Percentiles rank a stretch among this genome's conserved stretches.
These are phyloP conservation scores for Nannoperca obscura DNA, from an alignment of 2,797 vertebrate genomes.

Conservation along the genomic window DNA sequence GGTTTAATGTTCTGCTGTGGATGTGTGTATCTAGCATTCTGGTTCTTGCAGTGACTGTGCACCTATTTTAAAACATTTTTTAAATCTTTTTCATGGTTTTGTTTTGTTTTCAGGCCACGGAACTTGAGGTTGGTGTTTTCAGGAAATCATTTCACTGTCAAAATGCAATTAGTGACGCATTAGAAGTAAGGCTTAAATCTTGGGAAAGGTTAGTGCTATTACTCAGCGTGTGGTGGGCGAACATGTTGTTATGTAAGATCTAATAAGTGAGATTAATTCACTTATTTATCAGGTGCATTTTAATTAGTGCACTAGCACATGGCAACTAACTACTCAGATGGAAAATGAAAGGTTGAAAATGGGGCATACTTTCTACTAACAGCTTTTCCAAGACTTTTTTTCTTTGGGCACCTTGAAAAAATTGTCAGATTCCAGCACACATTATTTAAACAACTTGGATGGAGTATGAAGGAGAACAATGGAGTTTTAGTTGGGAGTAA, in stretches of 20 bases:
- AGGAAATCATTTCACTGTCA: slow-evolving; percentile 27
- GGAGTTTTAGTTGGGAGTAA: slow-evolving; percentile 8
- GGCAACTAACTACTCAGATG: slow-evolving; percentile 22
- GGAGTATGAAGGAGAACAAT: neutral
- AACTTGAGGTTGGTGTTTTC: slow-evolving; percentile 36
- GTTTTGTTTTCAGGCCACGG: slow-evolving; percentile 33
- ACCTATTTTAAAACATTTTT: neutral
- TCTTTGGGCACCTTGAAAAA: neutral
- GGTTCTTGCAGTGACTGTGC: slow-evolving; percentile 55
- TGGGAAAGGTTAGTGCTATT: slow-evolving; percentile 61
- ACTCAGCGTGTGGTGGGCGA: slow-evolving; percentile 53
- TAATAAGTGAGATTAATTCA: slow-evolving; percentile 65
- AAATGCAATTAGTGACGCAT: slow-evolving; percentile 40
- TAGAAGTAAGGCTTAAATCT: slow-evolving; percentile 46
- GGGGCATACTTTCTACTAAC: neutral
- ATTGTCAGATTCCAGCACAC: slow-evolving; percentile 6
- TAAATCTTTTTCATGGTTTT: slow-evolving; percentile 9
- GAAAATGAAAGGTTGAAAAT: slow-evolving; percentile 27
- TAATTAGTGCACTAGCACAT: slow-evolving; percentile 62
- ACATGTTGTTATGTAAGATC: slow-evolving; percentile 60
- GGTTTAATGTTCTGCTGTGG: slow-evolving; percentile 42
- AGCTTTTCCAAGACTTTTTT: neutral
- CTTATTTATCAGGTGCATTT: slow-evolving; percentile 66
- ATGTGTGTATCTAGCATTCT: slow-evolving; percentile 63
- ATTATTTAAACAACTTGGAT: slow-evolving; percentile 12